These are phyloP conservation scores for Arion vulgaris DNA, from an alignment of 1,140 invertebrate species.

Conservation along the genomic window DNA sequence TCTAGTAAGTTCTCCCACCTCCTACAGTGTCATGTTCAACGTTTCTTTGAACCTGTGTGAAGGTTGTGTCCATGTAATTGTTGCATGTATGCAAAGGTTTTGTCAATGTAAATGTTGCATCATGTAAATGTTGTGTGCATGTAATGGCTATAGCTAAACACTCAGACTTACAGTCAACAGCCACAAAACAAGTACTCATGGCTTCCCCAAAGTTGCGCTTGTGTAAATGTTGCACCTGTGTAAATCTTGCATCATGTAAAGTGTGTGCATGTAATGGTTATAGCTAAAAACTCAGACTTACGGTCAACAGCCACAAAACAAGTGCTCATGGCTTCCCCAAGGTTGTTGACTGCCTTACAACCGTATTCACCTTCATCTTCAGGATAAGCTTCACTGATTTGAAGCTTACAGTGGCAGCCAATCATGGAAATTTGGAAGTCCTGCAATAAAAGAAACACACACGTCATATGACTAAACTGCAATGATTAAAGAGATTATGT, in stretches of 20 bases:
- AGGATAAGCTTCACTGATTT: slow-evolving; percentile 68
- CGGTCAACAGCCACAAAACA: slow-evolving; percentile 65
- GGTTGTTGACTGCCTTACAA: slow-evolving; percentile 89
- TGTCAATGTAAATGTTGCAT: no score
- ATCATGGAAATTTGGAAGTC: slow-evolving; percentile 67
- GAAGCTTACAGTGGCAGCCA: slow-evolving; percentile 78
- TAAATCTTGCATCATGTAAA: no score
- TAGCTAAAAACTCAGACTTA: slow-evolving; percentile 35
- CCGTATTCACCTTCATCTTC: slow-evolving; percentile 91
- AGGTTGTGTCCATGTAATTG: no score
- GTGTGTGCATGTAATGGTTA: neutral
- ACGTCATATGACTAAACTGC: neutral
- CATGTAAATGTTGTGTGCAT: no score
- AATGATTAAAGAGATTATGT: no score
- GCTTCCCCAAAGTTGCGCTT: slow-evolving; percentile 88
- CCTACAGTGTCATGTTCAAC: no score
- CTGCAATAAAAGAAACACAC: slow-evolving; percentile 42
- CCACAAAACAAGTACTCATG: slow-evolving; percentile 61
- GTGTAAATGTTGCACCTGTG: no score
- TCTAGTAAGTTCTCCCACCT: no score
- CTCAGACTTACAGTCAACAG: slow-evolving; percentile 66
- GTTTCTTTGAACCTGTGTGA: no score
- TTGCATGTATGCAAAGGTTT: no score
- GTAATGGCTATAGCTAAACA: neutral
- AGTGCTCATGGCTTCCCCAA: slow-evolving; percentile 80